Conservation (phyloP, 2,888 invertebrate genomes). For the Nezara viridula region DNA sequence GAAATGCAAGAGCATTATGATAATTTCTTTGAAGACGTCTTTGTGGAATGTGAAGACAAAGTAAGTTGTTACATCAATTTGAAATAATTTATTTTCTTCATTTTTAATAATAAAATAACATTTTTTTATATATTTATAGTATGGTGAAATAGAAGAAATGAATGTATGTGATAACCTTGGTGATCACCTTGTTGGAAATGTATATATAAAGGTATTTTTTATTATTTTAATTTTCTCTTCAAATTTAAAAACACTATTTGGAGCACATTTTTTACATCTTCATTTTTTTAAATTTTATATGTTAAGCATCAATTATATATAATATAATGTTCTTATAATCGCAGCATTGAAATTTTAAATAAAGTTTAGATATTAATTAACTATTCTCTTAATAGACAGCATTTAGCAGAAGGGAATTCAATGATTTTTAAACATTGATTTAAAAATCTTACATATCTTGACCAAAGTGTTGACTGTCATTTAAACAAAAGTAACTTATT, state of each 20-base stretch:
- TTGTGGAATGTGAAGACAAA: constrained; percentile 98
- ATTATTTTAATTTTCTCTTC: constrained; percentile 64
- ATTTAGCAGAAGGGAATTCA: no score
- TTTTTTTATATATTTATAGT: constrained; percentile 70
- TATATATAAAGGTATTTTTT: constrained; percentile 90
- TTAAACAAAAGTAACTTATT: no score
- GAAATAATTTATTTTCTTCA: neutral
- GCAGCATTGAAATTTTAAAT: no score
- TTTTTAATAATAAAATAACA: neutral
- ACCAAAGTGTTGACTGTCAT: no score
- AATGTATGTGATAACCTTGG: constrained; percentile 99
- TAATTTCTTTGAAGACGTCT: constrained; percentile 99
- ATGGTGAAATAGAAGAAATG: constrained; percentile 99
- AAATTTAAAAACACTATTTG: neutral
- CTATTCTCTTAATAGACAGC: no score
- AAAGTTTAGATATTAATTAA: no score
- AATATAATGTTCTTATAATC: no score
- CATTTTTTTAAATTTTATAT: no score
- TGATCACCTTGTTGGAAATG: constrained; percentile 98
- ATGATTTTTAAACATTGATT: no score
- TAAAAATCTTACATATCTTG: no score
- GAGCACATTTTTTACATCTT: neutral
- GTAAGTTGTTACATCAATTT: constrained; percentile 67
- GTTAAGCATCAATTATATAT: no score
- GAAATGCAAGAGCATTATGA: constrained; percentile 99